Percentiles rank a stretch among this genome's conserved stretches.
phyloP scores from a whole-genome alignment of 2,888 invertebrate species.

The Rambutsinella grinnellia region DNA sequence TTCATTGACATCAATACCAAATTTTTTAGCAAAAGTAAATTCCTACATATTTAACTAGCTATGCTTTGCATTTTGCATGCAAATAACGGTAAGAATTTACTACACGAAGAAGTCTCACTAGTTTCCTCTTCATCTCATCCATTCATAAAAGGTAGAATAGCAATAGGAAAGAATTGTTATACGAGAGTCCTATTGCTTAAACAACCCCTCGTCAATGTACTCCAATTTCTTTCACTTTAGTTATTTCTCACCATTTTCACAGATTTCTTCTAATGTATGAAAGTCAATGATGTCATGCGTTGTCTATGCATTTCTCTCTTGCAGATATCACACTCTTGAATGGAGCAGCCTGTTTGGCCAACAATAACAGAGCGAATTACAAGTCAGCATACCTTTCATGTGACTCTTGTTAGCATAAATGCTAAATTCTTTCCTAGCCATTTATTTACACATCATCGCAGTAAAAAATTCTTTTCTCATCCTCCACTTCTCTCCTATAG shows the following conservation, averaged over 20 bases:
- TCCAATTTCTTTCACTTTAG: neutral
- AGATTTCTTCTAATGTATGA: too few relatives aligned
- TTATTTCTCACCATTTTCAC: neutral
- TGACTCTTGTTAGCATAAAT: neutral
- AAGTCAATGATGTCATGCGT: too few relatives aligned
- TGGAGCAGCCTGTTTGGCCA: neutral
- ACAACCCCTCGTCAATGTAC: neutral
- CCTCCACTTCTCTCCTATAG: neutral
- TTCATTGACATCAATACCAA: too few relatives aligned
- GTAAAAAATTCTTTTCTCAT: neutral
- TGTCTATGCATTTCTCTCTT: neutral
- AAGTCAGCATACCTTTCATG: slow-evolving; percentile 27
- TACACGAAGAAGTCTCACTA: too few relatives aligned
- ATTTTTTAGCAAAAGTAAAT: too few relatives aligned
- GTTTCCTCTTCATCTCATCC: neutral
- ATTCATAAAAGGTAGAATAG: neutral
- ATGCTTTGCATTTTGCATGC: too few relatives aligned
- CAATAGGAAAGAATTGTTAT: neutral
- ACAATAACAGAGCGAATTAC: neutral
- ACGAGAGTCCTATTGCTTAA: neutral
- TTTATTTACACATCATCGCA: too few relatives aligned
- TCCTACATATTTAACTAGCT: too few relatives aligned
- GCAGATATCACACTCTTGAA: neutral
- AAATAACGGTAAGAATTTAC: too few relatives aligned
- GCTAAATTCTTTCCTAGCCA: slow-evolving; percentile 2